Base-by-base conservation (phyloP, 2,797 vertebrate genomes). In the Ataeniobius toweri region DNA sequence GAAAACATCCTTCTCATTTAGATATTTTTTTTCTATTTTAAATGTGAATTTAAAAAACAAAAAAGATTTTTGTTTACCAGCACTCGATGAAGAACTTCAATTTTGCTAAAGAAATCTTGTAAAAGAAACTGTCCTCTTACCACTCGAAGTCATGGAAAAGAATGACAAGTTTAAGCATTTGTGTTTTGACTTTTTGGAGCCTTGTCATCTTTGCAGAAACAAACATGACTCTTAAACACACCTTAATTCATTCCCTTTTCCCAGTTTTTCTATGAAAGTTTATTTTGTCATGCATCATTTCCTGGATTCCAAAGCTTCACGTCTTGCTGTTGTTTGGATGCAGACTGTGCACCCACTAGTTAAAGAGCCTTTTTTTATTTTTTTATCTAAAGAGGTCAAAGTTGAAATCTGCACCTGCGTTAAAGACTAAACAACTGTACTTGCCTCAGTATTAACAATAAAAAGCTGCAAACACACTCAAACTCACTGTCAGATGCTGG, bases 391-490 rank as follows among this genome's bases (percentile, higher is more conserved):
- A 53, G 74, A 36, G 87, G 94, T 93, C 90, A 96, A 91, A 95
- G 93, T 92, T 94, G 90, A 93, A 77, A 89, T 85, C 76, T 89
- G 92, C 95, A 96, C 95, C 95, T 96, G 95, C 83, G 86, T 77
- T 86, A 78, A 85, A 96, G 93, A 94, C 94, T 92, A 96, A 96
- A 96, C 95, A 96, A 86, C 81, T 82, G 80, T 89, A 92, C 85
- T 84, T 89, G 83, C 87, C 84, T 87, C 77, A 75, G 41, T 89
- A 90, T 77, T 86, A 59, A 92, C 90, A 81, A 84, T 61, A 90
- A 90, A 90, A 76, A 81, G 73, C 81, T 80, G 74, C 72, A 86
- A 80, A 84, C 71, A 78, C 76, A 76, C 68, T 80, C 56, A 71
- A 44, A 76, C 71, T 76, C 39, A 0, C 3, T 1, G 16, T 61